A percentile compares a stretch with the other conserved stretches of the same genome.
These are phyloP conservation scores for Somateria mollissima DNA, from an alignment of 2,797 vertebrate genomes.

Conservation along the genomic window DNA sequence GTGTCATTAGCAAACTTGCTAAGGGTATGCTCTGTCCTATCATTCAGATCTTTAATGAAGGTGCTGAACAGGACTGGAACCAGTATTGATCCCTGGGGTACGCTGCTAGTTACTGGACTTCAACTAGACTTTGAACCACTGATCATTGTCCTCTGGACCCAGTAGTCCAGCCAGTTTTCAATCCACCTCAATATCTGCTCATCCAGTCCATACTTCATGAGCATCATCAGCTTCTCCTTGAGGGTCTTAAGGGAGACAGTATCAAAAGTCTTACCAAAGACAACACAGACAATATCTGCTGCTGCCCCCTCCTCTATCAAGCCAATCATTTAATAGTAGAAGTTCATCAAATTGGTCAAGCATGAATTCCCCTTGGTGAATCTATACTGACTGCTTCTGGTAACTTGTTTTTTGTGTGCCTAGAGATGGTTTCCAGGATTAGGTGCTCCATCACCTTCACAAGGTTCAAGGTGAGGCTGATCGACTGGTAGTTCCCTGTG, in stretches of 20 bases:
- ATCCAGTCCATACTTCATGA: neutral
- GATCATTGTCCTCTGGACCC: neutral
- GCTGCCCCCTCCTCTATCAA: neutral
- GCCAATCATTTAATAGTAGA: neutral
- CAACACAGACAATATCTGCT: neutral
- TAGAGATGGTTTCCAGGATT: neutral
- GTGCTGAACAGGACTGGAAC: neutral
- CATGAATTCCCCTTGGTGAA: neutral
- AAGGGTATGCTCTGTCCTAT: neutral
- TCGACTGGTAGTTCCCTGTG: too few relatives aligned
- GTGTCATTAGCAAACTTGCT: neutral
- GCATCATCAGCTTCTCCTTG: neutral
- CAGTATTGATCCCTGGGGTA: neutral
- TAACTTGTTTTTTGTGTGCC: neutral
- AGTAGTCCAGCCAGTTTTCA: neutral
- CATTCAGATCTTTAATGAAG: neutral
- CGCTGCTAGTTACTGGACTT: neutral
- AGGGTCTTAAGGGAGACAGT: neutral
- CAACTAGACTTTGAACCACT: neutral
- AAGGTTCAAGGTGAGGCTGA: neutral
- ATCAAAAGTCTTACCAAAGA: neutral
- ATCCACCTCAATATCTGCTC: neutral
- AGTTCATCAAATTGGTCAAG: neutral
- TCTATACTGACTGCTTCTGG: neutral
- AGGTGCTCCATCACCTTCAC: neutral